phyloP scores from a whole-genome alignment of 2,888 invertebrate species.

The Ptilodon capucinus region DNA sequence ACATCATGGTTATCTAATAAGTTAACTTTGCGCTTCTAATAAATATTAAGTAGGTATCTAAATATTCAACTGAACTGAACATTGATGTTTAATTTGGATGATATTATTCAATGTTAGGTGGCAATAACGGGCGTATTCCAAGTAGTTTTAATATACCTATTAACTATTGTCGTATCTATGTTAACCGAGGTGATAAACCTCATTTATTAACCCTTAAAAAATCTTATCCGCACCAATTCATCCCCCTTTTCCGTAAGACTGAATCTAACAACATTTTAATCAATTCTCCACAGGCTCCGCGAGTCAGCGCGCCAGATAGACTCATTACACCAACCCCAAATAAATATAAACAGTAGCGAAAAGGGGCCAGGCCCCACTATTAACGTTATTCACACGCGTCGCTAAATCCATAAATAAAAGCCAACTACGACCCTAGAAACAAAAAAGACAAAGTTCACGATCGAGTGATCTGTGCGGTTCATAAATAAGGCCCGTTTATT shows the following conservation, averaged over 20 bases:
- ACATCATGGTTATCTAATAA: no score
- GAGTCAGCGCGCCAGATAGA: conserved; percentile 80
- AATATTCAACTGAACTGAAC: no score
- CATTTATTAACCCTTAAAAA: conserved; percentile 63
- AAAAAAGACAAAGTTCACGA: conserved; percentile 72
- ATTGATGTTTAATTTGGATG: no score
- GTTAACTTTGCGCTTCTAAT: no score
- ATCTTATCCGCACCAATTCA: conserved; percentile 61
- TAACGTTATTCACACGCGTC: conserved; percentile 80
- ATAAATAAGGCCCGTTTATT: conserved; percentile 78
- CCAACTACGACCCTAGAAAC: conserved; percentile 70
- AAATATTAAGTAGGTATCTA: no score
- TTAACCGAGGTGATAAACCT: conserved; percentile 54
- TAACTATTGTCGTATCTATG: conserved; percentile 25
- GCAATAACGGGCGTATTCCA: no score
- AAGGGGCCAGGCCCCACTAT: conserved; percentile 74
- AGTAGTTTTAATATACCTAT: no score
- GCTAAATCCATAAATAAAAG: conserved; percentile 78
- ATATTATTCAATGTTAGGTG: no score
- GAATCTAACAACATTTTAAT: conserved; percentile 81
- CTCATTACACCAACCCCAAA: conserved; percentile 80
- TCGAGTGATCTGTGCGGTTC: conserved; percentile 70
- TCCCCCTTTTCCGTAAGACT: conserved; percentile 75
- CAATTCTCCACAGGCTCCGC: conserved; percentile 81
- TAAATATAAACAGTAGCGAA: conserved; percentile 80